Percentiles rank a stretch among this genome's conserved stretches.
These are phyloP conservation scores for Lasioglossum oenotherae DNA, from an alignment of 2,888 invertebrate genomes.

Conservation along the genomic window DNA sequence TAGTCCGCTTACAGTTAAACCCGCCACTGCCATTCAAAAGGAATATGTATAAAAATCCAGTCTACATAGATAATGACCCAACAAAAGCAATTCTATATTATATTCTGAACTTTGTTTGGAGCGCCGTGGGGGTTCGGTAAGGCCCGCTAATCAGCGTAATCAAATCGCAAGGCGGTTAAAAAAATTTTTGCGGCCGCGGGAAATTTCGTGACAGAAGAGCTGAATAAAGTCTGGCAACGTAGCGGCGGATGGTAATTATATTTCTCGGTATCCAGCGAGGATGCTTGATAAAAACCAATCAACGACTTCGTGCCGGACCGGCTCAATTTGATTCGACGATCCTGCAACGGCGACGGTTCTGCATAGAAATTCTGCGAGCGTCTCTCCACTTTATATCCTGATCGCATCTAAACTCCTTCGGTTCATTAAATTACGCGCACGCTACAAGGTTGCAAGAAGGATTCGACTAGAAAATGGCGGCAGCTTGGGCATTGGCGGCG, in stretches of 20 bases:
- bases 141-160: background rate
- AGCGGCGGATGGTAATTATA: slow-evolving; percentile 14
- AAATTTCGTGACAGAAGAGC: background rate
- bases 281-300: slow-evolving; percentile 24
- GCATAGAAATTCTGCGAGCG: slow-evolving; percentile 34
- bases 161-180: background rate
- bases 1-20: too few species aligned
- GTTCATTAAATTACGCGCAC: slow-evolving; percentile 29
- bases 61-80: background rate
- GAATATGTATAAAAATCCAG: background rate
- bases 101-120: background rate
- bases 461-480: slow-evolving; percentile 24
- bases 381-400: slow-evolving; percentile 5
- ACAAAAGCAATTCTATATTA: too few species aligned
- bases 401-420: background rate
- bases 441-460: slow-evolving; percentile 25
- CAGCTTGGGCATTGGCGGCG: background rate
- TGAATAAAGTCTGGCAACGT: slow-evolving; percentile 22
- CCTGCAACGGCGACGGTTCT: background rate
- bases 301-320: slow-evolving; percentile 7
- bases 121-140: background rate
- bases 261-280: slow-evolving; percentile 10
- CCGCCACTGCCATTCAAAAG: too few species aligned
- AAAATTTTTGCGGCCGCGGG: background rate
- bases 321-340: slow-evolving; percentile 16